Percentiles rank a stretch among this genome's conserved stretches.
Evolutionary conservation across 1,140 invertebrate species (phyloP).

Genomic region (Myzus persicae): DNA sequence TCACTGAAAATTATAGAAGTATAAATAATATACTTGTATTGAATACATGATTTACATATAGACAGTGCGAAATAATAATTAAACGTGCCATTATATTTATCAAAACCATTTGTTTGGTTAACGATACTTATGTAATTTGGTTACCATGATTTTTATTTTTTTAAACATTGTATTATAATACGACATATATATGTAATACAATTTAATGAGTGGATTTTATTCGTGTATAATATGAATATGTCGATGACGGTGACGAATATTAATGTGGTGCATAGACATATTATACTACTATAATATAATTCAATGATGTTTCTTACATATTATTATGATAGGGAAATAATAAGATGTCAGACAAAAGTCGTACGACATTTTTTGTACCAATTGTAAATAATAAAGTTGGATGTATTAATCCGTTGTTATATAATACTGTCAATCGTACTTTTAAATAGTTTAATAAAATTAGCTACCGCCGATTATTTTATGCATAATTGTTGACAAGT

Average conservation of each 20-base stretch:
- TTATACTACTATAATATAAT: background rate
- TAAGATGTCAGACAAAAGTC: background rate
- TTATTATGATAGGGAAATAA: background rate
- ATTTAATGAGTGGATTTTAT: constrained; percentile 6
- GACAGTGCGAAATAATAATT: background rate
- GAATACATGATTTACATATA: background rate
- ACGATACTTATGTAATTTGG: background rate
- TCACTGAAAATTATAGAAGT: background rate
- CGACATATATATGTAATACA: background rate
- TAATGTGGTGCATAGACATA: background rate
- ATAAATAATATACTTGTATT: background rate
- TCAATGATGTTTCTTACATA: background rate
- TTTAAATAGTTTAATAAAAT: background rate
- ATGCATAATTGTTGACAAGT: background rate
- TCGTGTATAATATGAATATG: background rate
- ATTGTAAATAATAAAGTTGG: background rate
- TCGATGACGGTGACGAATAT: background rate
- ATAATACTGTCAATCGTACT: background rate
- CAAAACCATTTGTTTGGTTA: background rate
- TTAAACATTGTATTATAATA: background rate
- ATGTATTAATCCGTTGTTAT: background rate
- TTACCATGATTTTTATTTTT: background rate
- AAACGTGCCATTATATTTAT: background rate
- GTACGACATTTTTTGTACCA: background rate
- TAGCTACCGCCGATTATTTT: background rate